Percentiles rank a stretch among this genome's conserved stretches.
phyloP scores from a whole-genome alignment of 2,888 invertebrate genomes.

The Latheticus oryzae region DNA sequence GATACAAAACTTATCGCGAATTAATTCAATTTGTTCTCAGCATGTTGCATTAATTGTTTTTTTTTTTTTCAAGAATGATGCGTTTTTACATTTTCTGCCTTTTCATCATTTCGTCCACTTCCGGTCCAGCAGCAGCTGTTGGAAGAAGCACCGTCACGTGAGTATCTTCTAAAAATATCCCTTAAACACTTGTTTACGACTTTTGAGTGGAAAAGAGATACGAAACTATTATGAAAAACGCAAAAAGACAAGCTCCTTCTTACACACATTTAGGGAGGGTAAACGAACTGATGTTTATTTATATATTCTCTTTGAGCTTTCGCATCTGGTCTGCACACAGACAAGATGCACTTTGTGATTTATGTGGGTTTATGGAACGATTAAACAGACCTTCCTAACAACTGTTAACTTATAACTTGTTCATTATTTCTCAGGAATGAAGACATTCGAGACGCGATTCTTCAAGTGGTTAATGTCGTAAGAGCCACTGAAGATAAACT shows the following conservation, averaged over 20 bases:
- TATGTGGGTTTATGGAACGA: slow-evolving; percentile 40
- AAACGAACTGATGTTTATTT: slow-evolving; percentile 52
- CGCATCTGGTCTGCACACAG: slow-evolving; percentile 42
- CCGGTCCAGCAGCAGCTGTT: slow-evolving; percentile 23
- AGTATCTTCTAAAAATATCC: slow-evolving; percentile 28
- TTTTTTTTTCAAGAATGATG: slow-evolving; percentile 12
- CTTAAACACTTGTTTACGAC: no score
- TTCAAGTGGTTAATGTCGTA: slow-evolving; percentile 84
- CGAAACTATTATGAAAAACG: no score
- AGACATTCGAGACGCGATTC: slow-evolving; percentile 81
- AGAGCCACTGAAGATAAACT: slow-evolving; percentile 83
- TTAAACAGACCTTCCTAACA: slow-evolving; percentile 17
- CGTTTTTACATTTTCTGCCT: slow-evolving; percentile 6
- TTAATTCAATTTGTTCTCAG: slow-evolving; percentile 30
- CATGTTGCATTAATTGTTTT: slow-evolving; percentile 20
- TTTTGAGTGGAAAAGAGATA: neutral
- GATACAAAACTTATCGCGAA: slow-evolving; percentile 36
- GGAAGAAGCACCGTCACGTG: slow-evolving; percentile 36
- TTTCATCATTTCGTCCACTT: slow-evolving; percentile 25
- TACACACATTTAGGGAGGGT: slow-evolving; percentile 40
- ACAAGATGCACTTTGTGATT: slow-evolving; percentile 31
- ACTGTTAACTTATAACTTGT: neutral
- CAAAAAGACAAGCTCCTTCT: no score
- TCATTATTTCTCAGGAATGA: slow-evolving; percentile 69
- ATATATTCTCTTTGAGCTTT: slow-evolving; percentile 43